phyloP scores from a whole-genome alignment of 2,888 invertebrate species.

The Microctonus aethiopoides region DNA sequence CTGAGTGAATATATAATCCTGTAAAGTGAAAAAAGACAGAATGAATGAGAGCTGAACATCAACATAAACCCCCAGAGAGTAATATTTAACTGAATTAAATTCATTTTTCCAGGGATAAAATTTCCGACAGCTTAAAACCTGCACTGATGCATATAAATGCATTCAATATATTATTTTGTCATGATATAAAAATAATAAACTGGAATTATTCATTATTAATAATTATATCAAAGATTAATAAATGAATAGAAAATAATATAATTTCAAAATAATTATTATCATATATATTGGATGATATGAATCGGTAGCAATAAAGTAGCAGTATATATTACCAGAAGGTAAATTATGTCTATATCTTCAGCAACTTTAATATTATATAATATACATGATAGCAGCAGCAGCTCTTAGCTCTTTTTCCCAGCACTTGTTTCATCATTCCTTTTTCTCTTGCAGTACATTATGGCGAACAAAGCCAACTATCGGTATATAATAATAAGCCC shows the following conservation, averaged over 20 bases:
- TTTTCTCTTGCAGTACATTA: neutral
- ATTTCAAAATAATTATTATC: neutral
- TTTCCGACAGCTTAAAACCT: conserved; percentile 18
- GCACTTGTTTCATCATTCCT: neutral
- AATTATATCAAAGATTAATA: neutral
- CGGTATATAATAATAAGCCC: conserved; percentile 14
- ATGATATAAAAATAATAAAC: neutral
- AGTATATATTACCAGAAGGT: conserved; percentile 20
- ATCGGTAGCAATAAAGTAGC: conserved; percentile 23
- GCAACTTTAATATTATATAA: too few species aligned
- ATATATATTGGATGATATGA: neutral
- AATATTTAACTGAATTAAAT: conserved; percentile 38
- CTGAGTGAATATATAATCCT: conserved; percentile 20
- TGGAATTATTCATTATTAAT: neutral
- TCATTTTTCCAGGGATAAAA: conserved; percentile 32
- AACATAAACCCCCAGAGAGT: neutral
- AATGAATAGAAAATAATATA: neutral
- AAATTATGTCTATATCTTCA: neutral
- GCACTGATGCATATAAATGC: conserved; percentile 6
- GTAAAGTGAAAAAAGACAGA: conserved; percentile 14
- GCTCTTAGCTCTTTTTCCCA: too few species aligned
- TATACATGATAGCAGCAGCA: too few species aligned
- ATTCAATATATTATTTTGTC: neutral
- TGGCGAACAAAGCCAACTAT: conserved; percentile 19
- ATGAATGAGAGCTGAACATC: neutral